phyloP scores from a whole-genome alignment of 2,113 vertebrate species.

The Empidonax traillii region DNA sequence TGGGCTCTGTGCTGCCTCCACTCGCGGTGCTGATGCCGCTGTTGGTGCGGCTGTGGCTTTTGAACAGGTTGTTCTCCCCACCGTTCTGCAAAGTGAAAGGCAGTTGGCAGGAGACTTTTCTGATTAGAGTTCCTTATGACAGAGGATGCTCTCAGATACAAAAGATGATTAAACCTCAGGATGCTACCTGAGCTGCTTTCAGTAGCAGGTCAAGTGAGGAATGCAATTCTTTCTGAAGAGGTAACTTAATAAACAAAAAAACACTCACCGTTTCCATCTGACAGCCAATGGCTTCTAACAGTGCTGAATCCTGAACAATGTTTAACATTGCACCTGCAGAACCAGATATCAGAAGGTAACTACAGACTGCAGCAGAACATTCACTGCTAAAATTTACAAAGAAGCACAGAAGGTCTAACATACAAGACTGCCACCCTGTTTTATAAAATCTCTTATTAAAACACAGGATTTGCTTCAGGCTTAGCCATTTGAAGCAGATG shows the following conservation, averaged over 20 bases:
- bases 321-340: slow-evolving; percentile 92
- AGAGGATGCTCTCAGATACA: not conserved
- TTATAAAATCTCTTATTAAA: not conserved
- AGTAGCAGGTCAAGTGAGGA: not conserved
- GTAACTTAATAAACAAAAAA: not conserved
- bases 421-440: not conserved
- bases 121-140: not conserved
- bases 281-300: slow-evolving; percentile 91
- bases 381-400: not conserved
- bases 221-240: not conserved
- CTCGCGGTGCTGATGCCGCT: slow-evolving; percentile 91
- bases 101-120: not conserved
- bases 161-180: not conserved
- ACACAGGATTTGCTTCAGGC: not conserved
- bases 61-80: slow-evolving; percentile 74
- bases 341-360: slow-evolving; percentile 10
- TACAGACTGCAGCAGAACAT: not conserved
- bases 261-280: slow-evolving; percentile 89
- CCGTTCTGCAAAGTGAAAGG: slow-evolving; percentile 66
- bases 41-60: slow-evolving; percentile 91
- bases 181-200: not conserved
- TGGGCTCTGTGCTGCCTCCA: slow-evolving; percentile 87
- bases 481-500: not conserved
- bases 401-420: not conserved
- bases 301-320: slow-evolving; percentile 95